Percentiles rank a stretch among this genome's conserved stretches.
Conservation (phyloP, 1,140 invertebrate species). For the Popillia japonica region DNA sequence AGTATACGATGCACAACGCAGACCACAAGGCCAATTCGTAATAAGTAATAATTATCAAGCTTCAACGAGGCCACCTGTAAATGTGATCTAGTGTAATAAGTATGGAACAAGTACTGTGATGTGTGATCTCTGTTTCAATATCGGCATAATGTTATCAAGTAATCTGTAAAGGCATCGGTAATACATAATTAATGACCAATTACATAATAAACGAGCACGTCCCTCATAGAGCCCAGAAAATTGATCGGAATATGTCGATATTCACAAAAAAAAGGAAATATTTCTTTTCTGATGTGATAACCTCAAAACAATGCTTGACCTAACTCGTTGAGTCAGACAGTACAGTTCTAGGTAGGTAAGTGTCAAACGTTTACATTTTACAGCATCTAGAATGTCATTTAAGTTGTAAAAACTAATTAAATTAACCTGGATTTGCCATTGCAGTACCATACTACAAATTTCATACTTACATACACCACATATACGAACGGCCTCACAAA, state of each 20-base stretch:
- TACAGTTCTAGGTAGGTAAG: too few relatives aligned
- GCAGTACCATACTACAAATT: too few relatives aligned
- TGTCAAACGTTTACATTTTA: too few relatives aligned
- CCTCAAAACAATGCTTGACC: too few relatives aligned
- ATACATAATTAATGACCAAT: neutral
- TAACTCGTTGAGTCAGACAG: too few relatives aligned
- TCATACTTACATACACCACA: too few relatives aligned
- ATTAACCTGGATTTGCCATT: too few relatives aligned
- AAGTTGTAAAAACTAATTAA: too few relatives aligned
- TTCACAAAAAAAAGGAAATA: too few relatives aligned
- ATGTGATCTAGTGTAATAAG: neutral
- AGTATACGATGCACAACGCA: neutral
- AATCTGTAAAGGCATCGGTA: neutral
- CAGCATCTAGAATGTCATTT: too few relatives aligned
- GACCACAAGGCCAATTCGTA: neutral
- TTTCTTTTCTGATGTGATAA: too few relatives aligned
- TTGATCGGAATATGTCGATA: neutral
- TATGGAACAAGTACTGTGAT: neutral
- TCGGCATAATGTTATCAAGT: conserved; percentile 3
- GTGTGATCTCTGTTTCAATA: neutral
- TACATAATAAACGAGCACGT: neutral
- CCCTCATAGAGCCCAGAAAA: neutral
- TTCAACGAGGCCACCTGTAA: neutral
- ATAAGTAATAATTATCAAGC: neutral
- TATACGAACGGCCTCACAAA: too few relatives aligned